Percentiles rank a stretch among this genome's conserved stretches.
phyloP scores from a whole-genome alignment of 1,140 invertebrate species.

The Argopecten irradians region DNA sequence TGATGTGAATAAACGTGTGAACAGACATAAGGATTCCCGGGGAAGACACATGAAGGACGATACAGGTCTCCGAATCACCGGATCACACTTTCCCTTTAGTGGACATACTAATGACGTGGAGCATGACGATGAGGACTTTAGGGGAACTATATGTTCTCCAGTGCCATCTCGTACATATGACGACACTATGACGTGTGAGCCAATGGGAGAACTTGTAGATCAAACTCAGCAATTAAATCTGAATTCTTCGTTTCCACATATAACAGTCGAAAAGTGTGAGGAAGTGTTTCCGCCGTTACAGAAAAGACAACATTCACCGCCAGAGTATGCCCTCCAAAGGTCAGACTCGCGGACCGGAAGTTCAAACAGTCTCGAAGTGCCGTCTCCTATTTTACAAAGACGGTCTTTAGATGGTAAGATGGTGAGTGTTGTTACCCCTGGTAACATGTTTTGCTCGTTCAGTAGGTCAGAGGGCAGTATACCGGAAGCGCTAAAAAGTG shows the following conservation, averaged over 20 bases:
- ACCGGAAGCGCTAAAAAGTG: background rate
- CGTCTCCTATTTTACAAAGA: constrained; percentile 40
- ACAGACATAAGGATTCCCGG: background rate
- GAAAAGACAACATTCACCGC: constrained; percentile 25
- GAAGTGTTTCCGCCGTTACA: constrained; percentile 40
- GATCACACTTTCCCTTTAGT: background rate
- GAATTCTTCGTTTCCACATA: constrained; percentile 41
- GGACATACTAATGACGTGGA: background rate
- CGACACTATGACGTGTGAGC: background rate
- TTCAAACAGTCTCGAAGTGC: constrained; percentile 48
- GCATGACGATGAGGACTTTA: background rate
- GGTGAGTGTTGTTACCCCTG: constrained; percentile 36
- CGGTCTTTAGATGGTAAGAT: constrained; percentile 40
- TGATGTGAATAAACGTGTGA: background rate
- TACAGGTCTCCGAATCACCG: background rate
- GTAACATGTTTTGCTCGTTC: constrained; percentile 25
- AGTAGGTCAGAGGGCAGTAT: constrained; percentile 48
- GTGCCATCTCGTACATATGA: background rate
- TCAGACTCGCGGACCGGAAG: constrained; percentile 42
- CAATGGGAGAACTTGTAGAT: background rate
- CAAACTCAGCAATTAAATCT: background rate
- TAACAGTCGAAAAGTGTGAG: constrained; percentile 53
- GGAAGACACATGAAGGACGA: background rate
- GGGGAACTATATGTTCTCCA: background rate
- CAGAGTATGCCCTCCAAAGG: constrained; percentile 33